phyloP scores from a whole-genome alignment of 2,797 vertebrate genomes.

The Sebastes minor region DNA sequence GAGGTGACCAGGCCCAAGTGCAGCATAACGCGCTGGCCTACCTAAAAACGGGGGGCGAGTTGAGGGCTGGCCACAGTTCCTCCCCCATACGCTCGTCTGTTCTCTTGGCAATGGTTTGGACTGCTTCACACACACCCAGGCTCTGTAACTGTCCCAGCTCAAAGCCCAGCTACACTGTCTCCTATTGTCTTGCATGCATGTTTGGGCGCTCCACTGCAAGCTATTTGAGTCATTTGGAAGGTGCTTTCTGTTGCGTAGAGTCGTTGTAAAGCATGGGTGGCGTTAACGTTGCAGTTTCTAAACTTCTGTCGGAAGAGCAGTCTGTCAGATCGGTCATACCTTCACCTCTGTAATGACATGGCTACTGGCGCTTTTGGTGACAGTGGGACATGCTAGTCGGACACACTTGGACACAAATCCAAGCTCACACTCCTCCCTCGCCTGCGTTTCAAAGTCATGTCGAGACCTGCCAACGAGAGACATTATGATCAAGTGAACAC shows the following conservation, averaged over 20 bases:
- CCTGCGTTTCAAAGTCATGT: slow-evolving; percentile 98
- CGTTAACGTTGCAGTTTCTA: slow-evolving; percentile 66
- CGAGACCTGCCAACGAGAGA: slow-evolving; percentile 99
- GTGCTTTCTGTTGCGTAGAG: slow-evolving; percentile 71
- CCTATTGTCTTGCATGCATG: slow-evolving; percentile 88
- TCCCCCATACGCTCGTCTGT: slow-evolving; percentile 76
- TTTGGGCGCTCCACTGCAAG: slow-evolving; percentile 82
- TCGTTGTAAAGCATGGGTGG: slow-evolving; percentile 74
- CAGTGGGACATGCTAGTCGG: slow-evolving; percentile 88
- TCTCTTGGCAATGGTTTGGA: slow-evolving; percentile 81
- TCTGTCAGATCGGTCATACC: slow-evolving; percentile 67
- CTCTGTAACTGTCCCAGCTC: slow-evolving; percentile 70
- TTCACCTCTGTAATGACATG: slow-evolving; percentile 83
- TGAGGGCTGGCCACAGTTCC: slow-evolving; percentile 79
- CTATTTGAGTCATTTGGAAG: slow-evolving; percentile 62
- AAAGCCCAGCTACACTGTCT: slow-evolving; percentile 73
- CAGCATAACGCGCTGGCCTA: slow-evolving; percentile 92
- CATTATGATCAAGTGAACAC: slow-evolving; percentile 93
- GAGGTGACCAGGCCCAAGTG: slow-evolving; percentile 90
- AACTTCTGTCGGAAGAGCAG: slow-evolving; percentile 75
- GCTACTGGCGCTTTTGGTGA: slow-evolving; percentile 95
- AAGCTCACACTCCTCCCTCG: slow-evolving; percentile 96
- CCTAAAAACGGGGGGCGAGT: slow-evolving; percentile 88
- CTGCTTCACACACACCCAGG: slow-evolving; percentile 82
- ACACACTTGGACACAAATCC: slow-evolving; percentile 83